Base-by-base conservation (phyloP, 2,797 vertebrate species). In the Streptopelia turtur region DNA sequence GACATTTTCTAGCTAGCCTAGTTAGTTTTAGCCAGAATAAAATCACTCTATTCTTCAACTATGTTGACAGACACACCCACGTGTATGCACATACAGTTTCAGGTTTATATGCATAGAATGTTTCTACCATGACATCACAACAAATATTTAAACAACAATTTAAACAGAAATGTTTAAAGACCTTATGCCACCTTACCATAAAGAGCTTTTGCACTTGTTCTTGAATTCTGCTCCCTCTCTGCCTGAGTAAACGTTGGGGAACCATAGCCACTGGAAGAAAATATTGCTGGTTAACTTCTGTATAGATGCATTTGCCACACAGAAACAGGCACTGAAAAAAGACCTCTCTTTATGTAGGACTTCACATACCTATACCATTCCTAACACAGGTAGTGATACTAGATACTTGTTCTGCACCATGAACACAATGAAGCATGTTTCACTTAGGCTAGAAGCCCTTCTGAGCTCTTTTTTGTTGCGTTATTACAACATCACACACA, bases 191-290 rank as follows among this genome's bases (percentile, higher is more conserved):
- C 12, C 98, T 86, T 98, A 98, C 98, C 98, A 57, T 98, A 98
- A 70, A 98, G 97, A 90, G 98, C 98, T 95, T 98, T 98, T 41
- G 98, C 98, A 71, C 97, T 98, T 72, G 98, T 93, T 89, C 97
- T 97, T 57, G 98, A 96, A 70, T 89, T 90, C 52, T 97, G 97
- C 25, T 98, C 98, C 96, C 96, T 97, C 60, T 98, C 98, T 27
- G 93, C 82, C 76, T 98, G 97, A 41, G 97, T 84, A 91, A 97
- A 97, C 0, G 96, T 83, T 11, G 98, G 93, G 41, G 98, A 98
- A 37, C 97, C 98, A 88, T 98, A 98, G 86, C 98, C 98, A 87
- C 98, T 98, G 90, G 25, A 97, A 97, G 63, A 88, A 95, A 97
- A 96, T 17, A 66, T n/a, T 68, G 49, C 41, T 76, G 41, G 18